phyloP scores from a whole-genome alignment of 2,888 invertebrate genomes.

The Neocrepidodera transversa region DNA sequence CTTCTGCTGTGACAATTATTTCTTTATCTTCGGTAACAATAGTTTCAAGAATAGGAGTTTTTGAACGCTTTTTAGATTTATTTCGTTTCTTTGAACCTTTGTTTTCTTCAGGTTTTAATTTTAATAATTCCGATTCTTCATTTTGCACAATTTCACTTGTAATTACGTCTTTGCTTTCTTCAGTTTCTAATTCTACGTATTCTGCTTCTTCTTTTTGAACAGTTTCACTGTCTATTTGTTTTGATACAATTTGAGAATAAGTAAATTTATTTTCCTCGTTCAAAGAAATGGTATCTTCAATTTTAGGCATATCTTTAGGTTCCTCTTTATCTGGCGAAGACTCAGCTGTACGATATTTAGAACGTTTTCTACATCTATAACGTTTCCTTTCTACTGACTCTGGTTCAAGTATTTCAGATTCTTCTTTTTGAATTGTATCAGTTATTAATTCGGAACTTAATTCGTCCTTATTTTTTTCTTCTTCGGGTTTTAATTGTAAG shows the following conservation, averaged over 20 bases:
- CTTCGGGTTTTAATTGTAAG: neutral
- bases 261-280: no score
- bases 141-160: neutral
- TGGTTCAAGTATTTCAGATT: no score
- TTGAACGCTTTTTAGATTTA: neutral
- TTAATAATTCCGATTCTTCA: neutral
- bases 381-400: neutral
- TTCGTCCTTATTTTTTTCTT: neutral
- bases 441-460: no score
- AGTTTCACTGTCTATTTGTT: no score
- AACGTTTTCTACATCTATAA: constrained; percentile 1
- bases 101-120: neutral
- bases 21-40: no score
- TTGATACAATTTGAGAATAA: no score
- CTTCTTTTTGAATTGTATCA: no score
- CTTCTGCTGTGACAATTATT: neutral
- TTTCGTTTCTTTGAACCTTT: neutral
- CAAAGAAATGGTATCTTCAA: no score
- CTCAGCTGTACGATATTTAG: neutral
- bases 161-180: no score
- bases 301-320: neutral
- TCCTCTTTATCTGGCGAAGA: neutral
- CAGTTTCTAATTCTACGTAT: no score
- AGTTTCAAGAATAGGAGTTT: neutral
- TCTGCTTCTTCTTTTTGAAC: no score